phyloP scores from a whole-genome alignment of 2,113 vertebrate species.

The Gadus chalcogrammus region DNA sequence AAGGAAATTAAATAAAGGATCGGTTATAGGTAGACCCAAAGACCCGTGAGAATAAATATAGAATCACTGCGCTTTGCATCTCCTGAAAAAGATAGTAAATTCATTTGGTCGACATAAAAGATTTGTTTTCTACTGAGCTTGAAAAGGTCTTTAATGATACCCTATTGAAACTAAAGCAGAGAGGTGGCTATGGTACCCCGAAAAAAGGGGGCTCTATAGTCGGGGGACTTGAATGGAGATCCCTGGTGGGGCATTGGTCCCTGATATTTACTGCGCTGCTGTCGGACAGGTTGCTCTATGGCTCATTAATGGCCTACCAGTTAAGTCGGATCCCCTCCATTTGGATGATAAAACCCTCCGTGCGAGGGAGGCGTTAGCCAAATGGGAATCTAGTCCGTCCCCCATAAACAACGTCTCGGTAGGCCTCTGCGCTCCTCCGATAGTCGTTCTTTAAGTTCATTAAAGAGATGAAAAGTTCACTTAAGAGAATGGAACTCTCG shows the following conservation, averaged over 20 bases:
- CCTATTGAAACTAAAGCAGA: constrained; percentile 74
- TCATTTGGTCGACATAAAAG: constrained; percentile 74
- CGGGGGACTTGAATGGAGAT: constrained; percentile 73
- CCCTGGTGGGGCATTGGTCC: constrained; percentile 82
- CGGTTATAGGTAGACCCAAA: not conserved
- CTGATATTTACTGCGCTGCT: constrained; percentile 56
- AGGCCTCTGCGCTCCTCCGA: constrained; percentile 61
- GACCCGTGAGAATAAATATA: too few relatives aligned
- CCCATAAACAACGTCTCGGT: constrained; percentile 60
- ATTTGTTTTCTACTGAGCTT: constrained; percentile 67
- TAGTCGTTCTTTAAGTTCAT: constrained; percentile 66
- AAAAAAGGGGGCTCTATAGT: constrained; percentile 58
- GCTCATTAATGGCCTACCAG: constrained; percentile 85
- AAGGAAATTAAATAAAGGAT: constrained; percentile 7
- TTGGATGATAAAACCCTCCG: constrained; percentile 70
- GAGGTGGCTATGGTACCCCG: constrained; percentile 70
- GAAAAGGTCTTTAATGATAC: constrained; percentile 69
- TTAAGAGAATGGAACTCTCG: constrained; percentile 72
- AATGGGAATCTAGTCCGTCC: constrained; percentile 26
- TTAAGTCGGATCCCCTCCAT: constrained; percentile 78
- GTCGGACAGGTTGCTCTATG: constrained; percentile 80
- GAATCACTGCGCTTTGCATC: too few relatives aligned
- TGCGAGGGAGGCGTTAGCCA: constrained; percentile 62
- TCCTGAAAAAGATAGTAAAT: constrained; percentile 46
- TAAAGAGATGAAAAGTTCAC: constrained; percentile 64